Percentiles rank a stretch among this genome's conserved stretches.
Evolutionary conservation across 2,113 vertebrate genomes (phyloP).

Genomic region (Leptosomus discolor): DNA sequence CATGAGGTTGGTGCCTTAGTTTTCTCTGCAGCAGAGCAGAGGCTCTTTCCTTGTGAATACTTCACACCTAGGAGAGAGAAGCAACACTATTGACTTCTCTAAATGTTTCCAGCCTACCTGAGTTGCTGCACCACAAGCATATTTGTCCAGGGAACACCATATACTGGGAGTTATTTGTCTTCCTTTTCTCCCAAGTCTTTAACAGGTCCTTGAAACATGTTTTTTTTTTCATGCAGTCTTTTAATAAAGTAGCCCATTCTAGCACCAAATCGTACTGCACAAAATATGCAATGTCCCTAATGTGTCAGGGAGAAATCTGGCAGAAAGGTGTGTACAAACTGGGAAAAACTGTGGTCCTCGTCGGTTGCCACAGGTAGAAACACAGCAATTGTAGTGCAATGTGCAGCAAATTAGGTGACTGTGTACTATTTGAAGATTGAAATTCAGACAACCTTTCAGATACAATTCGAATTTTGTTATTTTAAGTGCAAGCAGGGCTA

Average conservation of each 20-base stretch:
- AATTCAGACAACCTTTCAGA: not conserved
- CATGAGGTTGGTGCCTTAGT: accelerated
- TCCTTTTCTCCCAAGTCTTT: not conserved
- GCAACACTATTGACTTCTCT: not conserved
- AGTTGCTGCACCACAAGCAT: not conserved
- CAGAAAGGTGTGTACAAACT: not conserved
- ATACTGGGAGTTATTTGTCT: not conserved
- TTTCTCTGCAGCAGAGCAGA: not conserved
- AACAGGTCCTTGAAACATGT: not conserved
- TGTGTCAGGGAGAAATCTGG: not conserved
- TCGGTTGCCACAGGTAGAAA: not conserved
- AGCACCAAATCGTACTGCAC: accelerated
- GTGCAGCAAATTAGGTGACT: not conserved
- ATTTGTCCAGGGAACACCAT: not conserved
- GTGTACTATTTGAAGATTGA: not conserved
- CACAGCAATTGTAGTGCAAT: not conserved
- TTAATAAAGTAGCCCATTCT: not conserved
- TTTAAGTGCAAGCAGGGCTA: not conserved
- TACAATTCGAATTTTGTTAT: not conserved
- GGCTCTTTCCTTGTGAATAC: not conserved
- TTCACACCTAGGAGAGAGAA: not conserved
- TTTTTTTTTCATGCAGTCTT: not conserved
- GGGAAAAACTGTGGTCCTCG: accelerated
- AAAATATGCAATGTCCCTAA: not conserved
- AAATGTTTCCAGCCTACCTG: not conserved